A percentile compares a stretch with the other conserved stretches of the same genome.
These are phyloP conservation scores for Trichomycterus rosablanca DNA, from an alignment of 2,113 vertebrate species.

Conservation along the genomic window DNA sequence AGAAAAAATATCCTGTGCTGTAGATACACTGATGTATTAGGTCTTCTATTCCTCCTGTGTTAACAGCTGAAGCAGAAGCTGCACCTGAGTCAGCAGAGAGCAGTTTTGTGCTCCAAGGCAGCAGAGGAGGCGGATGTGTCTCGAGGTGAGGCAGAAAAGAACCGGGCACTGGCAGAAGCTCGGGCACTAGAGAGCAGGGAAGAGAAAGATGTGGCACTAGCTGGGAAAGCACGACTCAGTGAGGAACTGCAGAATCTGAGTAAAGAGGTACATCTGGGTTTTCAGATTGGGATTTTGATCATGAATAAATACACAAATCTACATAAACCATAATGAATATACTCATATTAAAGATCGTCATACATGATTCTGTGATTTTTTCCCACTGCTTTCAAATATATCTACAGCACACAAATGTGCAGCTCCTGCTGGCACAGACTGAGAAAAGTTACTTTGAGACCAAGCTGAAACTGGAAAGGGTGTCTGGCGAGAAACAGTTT, in stretches of 20 bases:
- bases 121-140: conserved; percentile 48
- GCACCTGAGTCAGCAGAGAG: conserved; percentile 63
- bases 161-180: conserved; percentile 50
- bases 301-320: neutral
- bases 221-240: conserved; percentile 49
- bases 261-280: conserved; percentile 48
- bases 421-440: conserved; percentile 53
- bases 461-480: conserved; percentile 64
- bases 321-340: no score
- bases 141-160: conserved; percentile 55
- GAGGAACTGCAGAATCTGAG: conserved; percentile 60
- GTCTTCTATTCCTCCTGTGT: neutral
- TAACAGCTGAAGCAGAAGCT: conserved; percentile 64
- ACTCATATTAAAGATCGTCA: no score
- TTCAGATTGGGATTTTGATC: neutral
- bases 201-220: conserved; percentile 51
- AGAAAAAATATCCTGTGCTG: neutral
- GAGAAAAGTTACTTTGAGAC: conserved; percentile 66
- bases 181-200: conserved; percentile 47
- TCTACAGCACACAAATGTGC: conserved; percentile 57
- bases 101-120: conserved; percentile 48
- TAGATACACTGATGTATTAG: neutral
- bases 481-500: conserved; percentile 57
- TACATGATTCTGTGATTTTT: neutral
- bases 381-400: neutral